phyloP scores from a whole-genome alignment of 1,140 invertebrate species.

The Anthonomus grandis region DNA sequence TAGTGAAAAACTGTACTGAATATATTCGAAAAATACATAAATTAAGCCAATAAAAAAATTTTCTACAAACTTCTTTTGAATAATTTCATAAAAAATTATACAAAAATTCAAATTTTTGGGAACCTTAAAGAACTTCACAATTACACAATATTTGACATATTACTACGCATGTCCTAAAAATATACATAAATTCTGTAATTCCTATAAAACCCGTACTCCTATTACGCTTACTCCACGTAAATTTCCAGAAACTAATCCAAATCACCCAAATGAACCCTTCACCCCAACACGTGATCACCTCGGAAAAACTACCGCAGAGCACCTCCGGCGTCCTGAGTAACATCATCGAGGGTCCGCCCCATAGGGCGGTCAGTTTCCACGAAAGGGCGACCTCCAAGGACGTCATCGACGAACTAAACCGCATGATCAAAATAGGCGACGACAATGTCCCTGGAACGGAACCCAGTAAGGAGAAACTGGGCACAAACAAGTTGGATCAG shows the following conservation, averaged over 20 bases:
- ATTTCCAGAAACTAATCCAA: constrained; percentile 35
- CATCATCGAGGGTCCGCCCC: constrained; percentile 50
- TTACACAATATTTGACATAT: no score
- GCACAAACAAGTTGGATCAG: constrained; percentile 58
- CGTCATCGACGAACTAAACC: constrained; percentile 71
- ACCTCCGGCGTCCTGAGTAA: constrained; percentile 44
- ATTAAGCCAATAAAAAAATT: no score
- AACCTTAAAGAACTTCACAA: no score
- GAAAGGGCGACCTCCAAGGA: constrained; percentile 70
- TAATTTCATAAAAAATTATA: no score
- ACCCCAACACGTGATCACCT: constrained; percentile 40
- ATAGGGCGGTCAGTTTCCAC: constrained; percentile 61
- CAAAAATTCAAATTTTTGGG: no score
- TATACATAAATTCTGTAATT: no score
- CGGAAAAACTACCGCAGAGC: constrained; percentile 40
- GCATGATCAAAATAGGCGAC: constrained; percentile 64
- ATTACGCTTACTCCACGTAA: background rate
- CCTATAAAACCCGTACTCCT: background rate
- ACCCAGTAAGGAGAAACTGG: no score
- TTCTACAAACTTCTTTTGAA: no score
- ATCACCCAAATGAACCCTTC: constrained; percentile 26
- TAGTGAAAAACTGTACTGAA: no score
- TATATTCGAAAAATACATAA: no score
- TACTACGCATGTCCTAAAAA: no score
- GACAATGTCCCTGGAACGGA: constrained; percentile 45